Evolutionary conservation across 1,140 invertebrate genomes (phyloP).

Genomic region (Pachypsylla venusta): DNA sequence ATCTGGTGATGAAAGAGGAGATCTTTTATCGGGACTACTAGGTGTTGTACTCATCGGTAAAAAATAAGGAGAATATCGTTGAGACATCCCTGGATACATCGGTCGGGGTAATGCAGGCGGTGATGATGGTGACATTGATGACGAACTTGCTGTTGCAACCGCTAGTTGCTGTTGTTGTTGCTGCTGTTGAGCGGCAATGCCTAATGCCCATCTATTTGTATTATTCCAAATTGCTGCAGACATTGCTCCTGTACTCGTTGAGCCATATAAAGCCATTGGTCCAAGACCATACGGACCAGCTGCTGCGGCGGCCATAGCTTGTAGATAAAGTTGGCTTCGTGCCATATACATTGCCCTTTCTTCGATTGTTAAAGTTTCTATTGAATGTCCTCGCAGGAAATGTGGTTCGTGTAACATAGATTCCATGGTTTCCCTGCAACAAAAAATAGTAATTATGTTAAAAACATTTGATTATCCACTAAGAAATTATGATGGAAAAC

Average conservation of each 20-base stretch:
- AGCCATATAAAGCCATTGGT: slow-evolving; percentile 14
- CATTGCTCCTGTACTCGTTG: slow-evolving; percentile 11
- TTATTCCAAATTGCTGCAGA: slow-evolving; percentile 11
- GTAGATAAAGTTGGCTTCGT: slow-evolving; percentile 29
- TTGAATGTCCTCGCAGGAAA: slow-evolving; percentile 39
- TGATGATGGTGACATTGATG: slow-evolving; percentile 14
- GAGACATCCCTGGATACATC: neutral
- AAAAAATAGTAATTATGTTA: too few relatives aligned
- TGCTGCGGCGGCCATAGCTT: slow-evolving; percentile 29
- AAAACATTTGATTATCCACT: too few relatives aligned
- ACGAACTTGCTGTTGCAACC: slow-evolving; percentile 13
- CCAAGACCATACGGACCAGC: slow-evolving; percentile 20
- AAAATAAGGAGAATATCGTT: slow-evolving; percentile 11
- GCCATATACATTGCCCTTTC: slow-evolving; percentile 42
- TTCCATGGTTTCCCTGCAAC: slow-evolving; percentile 47
- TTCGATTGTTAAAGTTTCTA: slow-evolving; percentile 41
- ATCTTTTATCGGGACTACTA: slow-evolving; percentile 3
- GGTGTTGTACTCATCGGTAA: neutral
- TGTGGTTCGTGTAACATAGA: slow-evolving; percentile 46
- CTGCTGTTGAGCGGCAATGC: slow-evolving; percentile 9
- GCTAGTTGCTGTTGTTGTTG: slow-evolving; percentile 21
- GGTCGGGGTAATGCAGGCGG: slow-evolving; percentile 10
- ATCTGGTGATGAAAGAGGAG: slow-evolving; percentile 10
- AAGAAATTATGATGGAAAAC: too few relatives aligned
- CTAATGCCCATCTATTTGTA: slow-evolving; percentile 20